Evolutionary conservation across 37 sponge, comb jelly and placozoan species (phyloP).

Genomic region (Spongia lamella): DNA sequence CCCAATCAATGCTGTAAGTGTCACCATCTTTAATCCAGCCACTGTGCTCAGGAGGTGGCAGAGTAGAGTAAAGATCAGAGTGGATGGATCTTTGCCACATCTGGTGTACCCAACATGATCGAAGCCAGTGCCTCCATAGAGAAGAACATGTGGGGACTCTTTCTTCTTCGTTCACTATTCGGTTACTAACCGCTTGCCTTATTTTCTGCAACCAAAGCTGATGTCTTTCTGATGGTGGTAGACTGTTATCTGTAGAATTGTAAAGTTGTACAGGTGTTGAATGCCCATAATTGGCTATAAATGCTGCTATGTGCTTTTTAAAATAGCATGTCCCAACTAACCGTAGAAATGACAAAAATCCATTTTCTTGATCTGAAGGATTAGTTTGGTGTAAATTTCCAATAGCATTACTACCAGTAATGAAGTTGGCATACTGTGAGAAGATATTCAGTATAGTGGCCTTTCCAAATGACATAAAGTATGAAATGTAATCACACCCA

Average conservation of each 20-base stretch:
- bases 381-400: neutral
- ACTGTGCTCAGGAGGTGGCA: neutral
- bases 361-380: neutral
- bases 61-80: neutral
- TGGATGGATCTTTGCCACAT: constrained; percentile 25
- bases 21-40: constrained; percentile 19
- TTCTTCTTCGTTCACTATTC: constrained; percentile 29
- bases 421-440: constrained; percentile 25
- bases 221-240: no score
- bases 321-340: constrained; percentile 30
- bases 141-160: constrained; percentile 26
- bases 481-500: constrained; percentile 38
- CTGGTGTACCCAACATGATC: constrained; percentile 18
- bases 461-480: constrained; percentile 17
- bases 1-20: constrained; percentile 23
- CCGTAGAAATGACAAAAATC: constrained; percentile 11
- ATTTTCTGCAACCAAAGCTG: constrained; percentile 21
- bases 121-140: constrained; percentile 25
- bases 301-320: constrained; percentile 20
- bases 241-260: constrained; percentile 11
- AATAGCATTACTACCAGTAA: constrained; percentile 1
- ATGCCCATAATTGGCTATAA: constrained; percentile 2
- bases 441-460: constrained; percentile 2
- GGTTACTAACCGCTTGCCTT: constrained; percentile 7
- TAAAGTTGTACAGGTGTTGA: neutral